Evolutionary conservation across 1,140 invertebrate genomes (phyloP).

Genomic region (Panulirus ornatus): DNA sequence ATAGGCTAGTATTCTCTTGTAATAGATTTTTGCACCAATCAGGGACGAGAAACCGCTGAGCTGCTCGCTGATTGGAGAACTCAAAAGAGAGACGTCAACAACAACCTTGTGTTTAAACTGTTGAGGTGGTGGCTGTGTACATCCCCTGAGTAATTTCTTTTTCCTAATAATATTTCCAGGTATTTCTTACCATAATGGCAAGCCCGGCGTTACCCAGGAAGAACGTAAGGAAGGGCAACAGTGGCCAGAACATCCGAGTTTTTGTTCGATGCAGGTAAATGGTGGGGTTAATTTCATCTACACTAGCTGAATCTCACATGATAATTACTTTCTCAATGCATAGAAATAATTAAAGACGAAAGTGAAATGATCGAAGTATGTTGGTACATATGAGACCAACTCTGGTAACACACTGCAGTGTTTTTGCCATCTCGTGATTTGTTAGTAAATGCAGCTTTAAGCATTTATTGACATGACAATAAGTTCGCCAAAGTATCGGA

Average conservation of each 20-base stretch:
- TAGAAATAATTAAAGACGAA: no score
- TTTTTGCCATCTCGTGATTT: background rate
- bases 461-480: no score
- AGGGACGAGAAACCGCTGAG: background rate
- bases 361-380: background rate
- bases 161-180: background rate
- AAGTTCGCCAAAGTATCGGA: no score
- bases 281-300: background rate
- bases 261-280: slow-evolving; percentile 70
- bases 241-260: slow-evolving; percentile 70
- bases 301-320: background rate
- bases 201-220: slow-evolving; percentile 41
- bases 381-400: background rate
- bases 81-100: slow-evolving; percentile 21
- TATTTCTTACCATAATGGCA: slow-evolving; percentile 21
- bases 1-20: background rate
- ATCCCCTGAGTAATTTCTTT: background rate
- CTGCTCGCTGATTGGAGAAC: slow-evolving; percentile 55
- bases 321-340: background rate
- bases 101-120: background rate
- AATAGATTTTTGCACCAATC: background rate
- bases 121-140: background rate
- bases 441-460: no score
- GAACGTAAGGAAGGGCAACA: slow-evolving; percentile 43
- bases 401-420: background rate